A percentile compares a stretch with the other conserved stretches of the same genome.
Conservation (phyloP, 1,140 invertebrate species). For the Macrotrachela quadricornifera region DNA sequence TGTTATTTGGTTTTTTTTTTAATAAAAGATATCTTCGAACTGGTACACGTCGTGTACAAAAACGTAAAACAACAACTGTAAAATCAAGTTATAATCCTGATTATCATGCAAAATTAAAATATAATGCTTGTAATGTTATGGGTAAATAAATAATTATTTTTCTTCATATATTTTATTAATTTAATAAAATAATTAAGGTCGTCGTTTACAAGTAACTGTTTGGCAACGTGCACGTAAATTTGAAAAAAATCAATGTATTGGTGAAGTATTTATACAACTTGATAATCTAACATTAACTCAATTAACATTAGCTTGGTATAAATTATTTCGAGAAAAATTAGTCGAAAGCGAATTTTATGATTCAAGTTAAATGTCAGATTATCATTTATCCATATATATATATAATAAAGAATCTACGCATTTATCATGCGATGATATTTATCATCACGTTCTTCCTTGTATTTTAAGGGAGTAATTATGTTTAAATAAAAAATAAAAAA, state of each 20-base stretch:
- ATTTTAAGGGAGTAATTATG: too few species aligned
- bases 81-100: slow-evolving; percentile 54
- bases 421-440: too few species aligned
- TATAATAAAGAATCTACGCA: too few species aligned
- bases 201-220: slow-evolving; percentile 39
- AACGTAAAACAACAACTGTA: slow-evolving; percentile 63
- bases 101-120: slow-evolving; percentile 65
- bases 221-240: slow-evolving; percentile 60
- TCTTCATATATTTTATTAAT: too few species aligned
- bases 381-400: too few species aligned
- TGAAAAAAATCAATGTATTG: slow-evolving; percentile 60
- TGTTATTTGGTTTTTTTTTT: too few species aligned
- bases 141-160: slow-evolving; percentile 23
- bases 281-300: slow-evolving; percentile 52
- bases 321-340: slow-evolving; percentile 41
- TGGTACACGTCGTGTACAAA: slow-evolving; percentile 60
- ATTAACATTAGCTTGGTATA: slow-evolving; percentile 58
- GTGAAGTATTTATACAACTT: slow-evolving; percentile 57
- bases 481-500: too few species aligned
- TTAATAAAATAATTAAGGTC: too few species aligned
- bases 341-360: slow-evolving; percentile 18
- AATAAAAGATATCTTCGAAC: slow-evolving; percentile 51
- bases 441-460: too few species aligned
- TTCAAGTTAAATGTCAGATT: slow-evolving; percentile 4
- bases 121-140: slow-evolving; percentile 57